Evolutionary conservation across 2,888 invertebrate genomes (phyloP), one percentile per base, ranked within the genome.

Genomic region (Acrobasis repandana): DNA sequence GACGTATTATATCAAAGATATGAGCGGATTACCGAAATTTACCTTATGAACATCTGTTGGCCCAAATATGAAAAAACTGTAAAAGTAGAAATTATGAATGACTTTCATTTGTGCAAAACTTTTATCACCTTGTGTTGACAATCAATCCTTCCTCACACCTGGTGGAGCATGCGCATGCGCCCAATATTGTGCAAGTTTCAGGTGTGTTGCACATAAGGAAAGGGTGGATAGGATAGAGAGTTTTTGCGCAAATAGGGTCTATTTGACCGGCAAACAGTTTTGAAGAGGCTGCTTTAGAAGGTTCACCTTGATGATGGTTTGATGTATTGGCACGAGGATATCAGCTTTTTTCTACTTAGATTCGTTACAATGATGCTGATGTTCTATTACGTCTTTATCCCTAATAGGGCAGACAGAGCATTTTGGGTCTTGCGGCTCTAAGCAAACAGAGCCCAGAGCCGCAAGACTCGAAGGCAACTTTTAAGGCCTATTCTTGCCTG

Each of bases 121-220:
- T 15, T 14, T 28, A 46, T 16, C 56, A 57, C 33, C 48, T 57
- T 48, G 28, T 33, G 33, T 49, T 9, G 36, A 50, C 58, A 38
- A 49, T 58, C 58, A 20, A 49, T 58, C 20, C 36, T 34, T 20
- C 18, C 9, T 18, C 28, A n/a, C 48, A 88, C 79, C 86, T 88
- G 87, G 81, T 51, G 8, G 28, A 28, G 4, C 28, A 28, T 28
- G 56, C 67, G 77, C 78, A 70, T 79, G 77, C 76, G 77, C 69
- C 72, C 60, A 69, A 68, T 68, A 70, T 75, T 76, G 75, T 73
- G 65, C 71, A 75, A 76, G 72, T 68, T 62, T 58, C 64, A 77
- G 72, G 76, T 79, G 69, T 67, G 71, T 85, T 86, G 77, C 80
- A 82, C 76, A 79, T 83, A 83, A 69, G 75, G 77, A 83, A 85